Evolutionary conservation across 2,113 vertebrate genomes (phyloP).

Genomic region (Oreochromis niloticus): DNA sequence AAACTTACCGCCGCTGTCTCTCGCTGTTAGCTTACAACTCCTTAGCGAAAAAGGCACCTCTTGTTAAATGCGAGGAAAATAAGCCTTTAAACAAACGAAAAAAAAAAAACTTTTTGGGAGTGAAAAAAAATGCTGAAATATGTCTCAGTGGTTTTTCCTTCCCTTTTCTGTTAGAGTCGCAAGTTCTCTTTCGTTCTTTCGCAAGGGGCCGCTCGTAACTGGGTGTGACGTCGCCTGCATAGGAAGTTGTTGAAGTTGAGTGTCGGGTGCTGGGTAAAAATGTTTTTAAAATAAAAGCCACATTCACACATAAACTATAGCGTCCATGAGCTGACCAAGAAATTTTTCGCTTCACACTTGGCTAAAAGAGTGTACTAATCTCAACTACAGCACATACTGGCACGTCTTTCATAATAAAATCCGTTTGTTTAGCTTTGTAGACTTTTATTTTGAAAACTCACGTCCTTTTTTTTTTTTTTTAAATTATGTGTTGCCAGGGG

Average conservation of each 20-base stretch:
- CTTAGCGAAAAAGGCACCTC: fast-evolving
- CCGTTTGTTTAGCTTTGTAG: not conserved
- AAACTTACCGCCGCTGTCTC: not conserved
- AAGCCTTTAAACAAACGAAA: not conserved
- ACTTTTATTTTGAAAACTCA: not conserved
- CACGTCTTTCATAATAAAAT: not conserved
- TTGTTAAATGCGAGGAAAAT: fast-evolving
- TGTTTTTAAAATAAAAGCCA: not conserved
- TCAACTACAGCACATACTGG: not conserved
- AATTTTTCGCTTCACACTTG: not conserved
- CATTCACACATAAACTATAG: not conserved
- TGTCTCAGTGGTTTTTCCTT: not conserved
- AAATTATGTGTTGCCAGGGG: fast-evolving
- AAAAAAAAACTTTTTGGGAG: not conserved
- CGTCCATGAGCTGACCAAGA: not conserved
- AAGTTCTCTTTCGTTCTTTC: too few relatives aligned
- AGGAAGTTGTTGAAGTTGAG: not conserved
- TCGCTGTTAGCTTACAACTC: not conserved
- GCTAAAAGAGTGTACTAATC: not conserved
- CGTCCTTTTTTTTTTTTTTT: not conserved
- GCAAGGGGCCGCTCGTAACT: not conserved
- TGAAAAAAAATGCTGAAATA: not conserved
- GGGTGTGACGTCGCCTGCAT: not conserved
- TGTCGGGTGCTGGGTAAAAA: not conserved
- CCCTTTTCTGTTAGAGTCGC: too few relatives aligned